Evolutionary conservation across 2,797 vertebrate genomes (phyloP), one percentile per base, ranked within the genome.

Genomic region (Alca torda): DNA sequence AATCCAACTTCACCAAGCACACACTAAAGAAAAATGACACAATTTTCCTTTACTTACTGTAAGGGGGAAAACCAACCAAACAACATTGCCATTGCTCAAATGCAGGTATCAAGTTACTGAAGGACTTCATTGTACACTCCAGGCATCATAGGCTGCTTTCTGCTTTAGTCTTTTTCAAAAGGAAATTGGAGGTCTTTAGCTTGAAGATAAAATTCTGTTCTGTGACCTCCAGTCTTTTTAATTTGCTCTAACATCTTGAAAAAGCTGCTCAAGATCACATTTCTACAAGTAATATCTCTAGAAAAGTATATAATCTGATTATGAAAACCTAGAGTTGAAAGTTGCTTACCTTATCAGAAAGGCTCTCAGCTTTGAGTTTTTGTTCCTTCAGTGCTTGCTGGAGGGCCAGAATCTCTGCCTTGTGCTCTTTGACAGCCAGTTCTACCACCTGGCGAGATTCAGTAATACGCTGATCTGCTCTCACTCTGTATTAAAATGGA

Each of bases 361-460:
- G 99, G 96, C 99, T 99, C 97, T 99, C 99, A 0, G 99, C 99
- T 97, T 99, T 99, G 65, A 99, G 98, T 94, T 99, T 99, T 98
- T 99, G 99, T 93, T 99, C 99, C 94, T 99, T 99, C 78, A 99
- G 98, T 43, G 99, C 99, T 98, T 99, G 99, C 96, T 99, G 99
- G 95, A 99, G 98, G 59, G 99, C 98, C 61, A 99, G 97, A 96
- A 99, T 99, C 98, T 99, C 99, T 14, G 99, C 98, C 96, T 99
- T 99, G 98, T 99, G 99, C 86, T 99, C 99, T 96, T 99, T 99
- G 48, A 99, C 99, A 1, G 99, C 99, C 93, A 99, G 98, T 72
- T 99, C 99, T 76, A 99, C 99, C 56, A 99, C 98, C 97, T 99
- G 99, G 63, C 99, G 99, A 50, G 99, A 99, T 96, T 99, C 99